phyloP scores from a whole-genome alignment of 2,113 vertebrate species.

The Heterochromis multidens region DNA sequence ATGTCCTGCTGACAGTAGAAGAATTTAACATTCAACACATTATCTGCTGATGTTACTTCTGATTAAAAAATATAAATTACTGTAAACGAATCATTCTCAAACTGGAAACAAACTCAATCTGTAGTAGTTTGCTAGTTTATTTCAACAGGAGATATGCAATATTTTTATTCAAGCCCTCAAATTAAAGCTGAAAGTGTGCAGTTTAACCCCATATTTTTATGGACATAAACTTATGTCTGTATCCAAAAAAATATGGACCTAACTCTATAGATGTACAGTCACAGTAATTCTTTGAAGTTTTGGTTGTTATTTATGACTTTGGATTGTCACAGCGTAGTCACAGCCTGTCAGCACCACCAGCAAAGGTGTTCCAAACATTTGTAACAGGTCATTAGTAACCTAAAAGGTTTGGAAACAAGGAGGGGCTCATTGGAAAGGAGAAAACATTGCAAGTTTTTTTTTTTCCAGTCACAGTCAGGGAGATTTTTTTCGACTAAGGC shows the following conservation, averaged over 20 bases:
- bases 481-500: not conserved
- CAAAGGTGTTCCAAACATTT: not conserved
- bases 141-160: not conserved
- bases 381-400: not conserved
- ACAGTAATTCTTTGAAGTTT: not conserved
- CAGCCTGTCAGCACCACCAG: not conserved
- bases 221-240: not conserved
- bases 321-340: too few relatives aligned
- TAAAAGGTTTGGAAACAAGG: not conserved
- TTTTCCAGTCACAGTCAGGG: not conserved
- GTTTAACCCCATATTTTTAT: not conserved
- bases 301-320: not conserved
- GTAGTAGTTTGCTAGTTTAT: not conserved
- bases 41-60: not conserved
- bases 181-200: not conserved
- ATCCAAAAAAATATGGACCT: not conserved
- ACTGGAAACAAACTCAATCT: not conserved
- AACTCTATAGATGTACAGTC: not conserved
- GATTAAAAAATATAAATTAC: not conserved
- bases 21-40: slow-evolving; percentile 28
- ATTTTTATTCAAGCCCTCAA: not conserved
- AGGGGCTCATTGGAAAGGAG: not conserved
- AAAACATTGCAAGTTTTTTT: not conserved
- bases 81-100: not conserved
- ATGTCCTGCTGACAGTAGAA: slow-evolving; percentile 30